Evolutionary conservation across 2,797 vertebrate species (phyloP).

Genomic region (Phrynocephalus forsythii): DNA sequence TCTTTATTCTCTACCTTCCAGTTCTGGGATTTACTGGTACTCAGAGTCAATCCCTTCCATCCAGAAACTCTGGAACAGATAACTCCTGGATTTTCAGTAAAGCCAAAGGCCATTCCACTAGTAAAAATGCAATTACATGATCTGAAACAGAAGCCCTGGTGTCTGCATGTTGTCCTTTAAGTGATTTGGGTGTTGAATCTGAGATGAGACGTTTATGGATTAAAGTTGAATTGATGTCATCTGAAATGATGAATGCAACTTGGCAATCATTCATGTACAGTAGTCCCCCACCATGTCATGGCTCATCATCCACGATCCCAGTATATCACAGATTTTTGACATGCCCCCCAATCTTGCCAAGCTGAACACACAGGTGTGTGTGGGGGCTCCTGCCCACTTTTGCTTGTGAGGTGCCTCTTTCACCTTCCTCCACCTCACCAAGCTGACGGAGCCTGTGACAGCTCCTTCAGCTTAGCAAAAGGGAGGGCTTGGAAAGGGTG

Average conservation of each 20-base stretch:
- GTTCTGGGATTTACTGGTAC: neutral
- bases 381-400: too few species aligned
- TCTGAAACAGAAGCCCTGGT: neutral
- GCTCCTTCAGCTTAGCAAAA: too few species aligned
- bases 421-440: too few species aligned
- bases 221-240: neutral
- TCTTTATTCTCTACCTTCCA: neutral
- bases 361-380: too few species aligned
- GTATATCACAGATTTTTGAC: too few species aligned
- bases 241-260: neutral
- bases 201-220: neutral
- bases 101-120: neutral
- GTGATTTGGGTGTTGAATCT: neutral
- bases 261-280: neutral
- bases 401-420: too few species aligned
- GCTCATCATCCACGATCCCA: too few species aligned
- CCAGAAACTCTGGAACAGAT: neutral
- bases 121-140: neutral
- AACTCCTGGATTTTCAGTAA: neutral
- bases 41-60: neutral
- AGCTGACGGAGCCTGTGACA: too few species aligned
- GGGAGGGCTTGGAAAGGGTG: too few species aligned
- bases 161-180: neutral
- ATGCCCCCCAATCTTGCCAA: too few species aligned
- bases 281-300: too few species aligned